Conservation (phyloP, 2,113 vertebrate genomes). For the Chunga burmeisteri region DNA sequence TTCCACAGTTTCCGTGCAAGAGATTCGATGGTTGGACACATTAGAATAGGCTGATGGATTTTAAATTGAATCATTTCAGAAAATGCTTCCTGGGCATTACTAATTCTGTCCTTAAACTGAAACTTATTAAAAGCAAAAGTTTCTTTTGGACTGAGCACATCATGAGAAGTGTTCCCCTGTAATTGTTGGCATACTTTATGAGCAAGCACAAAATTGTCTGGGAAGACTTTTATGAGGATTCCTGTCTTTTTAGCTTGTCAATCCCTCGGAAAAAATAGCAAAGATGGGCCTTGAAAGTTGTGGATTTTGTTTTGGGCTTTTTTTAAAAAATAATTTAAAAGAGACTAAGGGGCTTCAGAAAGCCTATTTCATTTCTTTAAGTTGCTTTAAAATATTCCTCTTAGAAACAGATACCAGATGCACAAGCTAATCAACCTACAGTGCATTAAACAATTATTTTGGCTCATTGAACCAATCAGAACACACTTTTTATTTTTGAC, state of each 20-base stretch:
- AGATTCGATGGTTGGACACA: not conserved
- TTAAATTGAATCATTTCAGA: not conserved
- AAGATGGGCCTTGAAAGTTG: not conserved
- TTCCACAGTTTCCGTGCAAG: conserved; percentile 10
- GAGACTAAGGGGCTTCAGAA: not conserved
- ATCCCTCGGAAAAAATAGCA: not conserved
- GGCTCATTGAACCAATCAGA: conserved; percentile 71
- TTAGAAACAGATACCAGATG: conserved; percentile 60
- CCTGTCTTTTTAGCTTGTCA: not conserved
- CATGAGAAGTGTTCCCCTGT: not conserved
- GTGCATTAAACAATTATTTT: conserved; percentile 73
- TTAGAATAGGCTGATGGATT: not conserved
- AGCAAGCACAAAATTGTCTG: not conserved
- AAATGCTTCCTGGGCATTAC: not conserved
- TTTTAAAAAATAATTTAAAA: not conserved
- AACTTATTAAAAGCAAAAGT: not conserved
- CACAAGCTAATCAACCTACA: conserved; percentile 65
- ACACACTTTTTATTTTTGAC: conserved; percentile 65
- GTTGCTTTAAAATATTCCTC: conserved; percentile 24
- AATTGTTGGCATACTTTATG: not conserved
- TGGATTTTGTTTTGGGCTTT: no score
- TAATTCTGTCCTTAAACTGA: not conserved
- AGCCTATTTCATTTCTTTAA: conserved; percentile 9
- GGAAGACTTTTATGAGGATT: not conserved
- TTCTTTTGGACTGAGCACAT: not conserved